Evolutionary conservation across 2,888 invertebrate genomes (phyloP).

Genomic region (Drosophila diplacantha): DNA sequence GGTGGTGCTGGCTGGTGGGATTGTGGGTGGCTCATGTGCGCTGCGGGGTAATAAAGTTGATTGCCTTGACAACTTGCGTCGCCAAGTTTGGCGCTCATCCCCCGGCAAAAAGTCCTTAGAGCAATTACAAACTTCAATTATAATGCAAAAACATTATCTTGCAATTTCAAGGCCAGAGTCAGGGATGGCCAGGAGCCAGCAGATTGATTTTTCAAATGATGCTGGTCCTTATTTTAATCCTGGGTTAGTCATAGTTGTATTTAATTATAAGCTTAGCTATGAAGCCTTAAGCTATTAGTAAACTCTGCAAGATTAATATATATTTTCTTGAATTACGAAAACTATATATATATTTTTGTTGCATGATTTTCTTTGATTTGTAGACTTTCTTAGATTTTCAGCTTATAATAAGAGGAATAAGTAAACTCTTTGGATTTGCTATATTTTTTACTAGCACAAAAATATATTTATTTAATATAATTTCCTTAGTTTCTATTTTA

Average conservation of each 20-base stretch:
- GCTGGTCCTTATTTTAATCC: neutral
- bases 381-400: no score
- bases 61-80: conserved; percentile 62
- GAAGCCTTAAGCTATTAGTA: neutral
- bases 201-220: conserved; percentile 13
- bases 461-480: no score
- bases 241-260: neutral
- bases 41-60: conserved; percentile 61
- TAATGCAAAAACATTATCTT: conserved; percentile 36
- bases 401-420: no score
- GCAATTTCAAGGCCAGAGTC: conserved; percentile 18
- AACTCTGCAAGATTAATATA: no score
- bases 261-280: neutral
- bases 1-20: neutral
- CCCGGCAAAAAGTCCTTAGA: conserved; percentile 36
- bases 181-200: neutral
- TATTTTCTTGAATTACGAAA: no score
- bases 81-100: conserved; percentile 20
- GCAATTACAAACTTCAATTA: conserved; percentile 41
- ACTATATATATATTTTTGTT: neutral
- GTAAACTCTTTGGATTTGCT: no score
- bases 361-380: neutral
- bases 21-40: conserved; percentile 50
- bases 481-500: neutral
- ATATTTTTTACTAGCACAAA: no score